phyloP scores from a whole-genome alignment of 1,140 invertebrate species.

The Periplaneta americana region DNA sequence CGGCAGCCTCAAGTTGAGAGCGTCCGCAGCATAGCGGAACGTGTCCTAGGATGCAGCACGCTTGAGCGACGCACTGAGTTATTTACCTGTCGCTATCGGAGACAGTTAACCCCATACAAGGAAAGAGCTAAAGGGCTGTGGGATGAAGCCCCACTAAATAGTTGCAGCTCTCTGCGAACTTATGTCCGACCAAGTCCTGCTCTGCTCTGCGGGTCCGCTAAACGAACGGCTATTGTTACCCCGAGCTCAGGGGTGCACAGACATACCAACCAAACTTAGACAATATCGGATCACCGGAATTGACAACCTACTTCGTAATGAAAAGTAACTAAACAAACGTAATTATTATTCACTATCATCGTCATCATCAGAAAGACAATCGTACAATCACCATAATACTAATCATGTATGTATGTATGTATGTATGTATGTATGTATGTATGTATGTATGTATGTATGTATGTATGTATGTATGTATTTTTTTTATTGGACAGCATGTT shows the following conservation, averaged over 20 bases:
- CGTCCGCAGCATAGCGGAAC: not conserved
- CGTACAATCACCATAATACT: too few relatives aligned
- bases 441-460: too few relatives aligned
- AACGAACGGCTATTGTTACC: not conserved
- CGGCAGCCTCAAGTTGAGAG: not conserved
- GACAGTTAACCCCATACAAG: not conserved
- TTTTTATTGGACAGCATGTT: too few relatives aligned
- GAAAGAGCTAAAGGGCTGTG: not conserved
- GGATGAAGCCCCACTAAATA: not conserved
- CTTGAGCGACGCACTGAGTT: not conserved
- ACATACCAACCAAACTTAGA: too few relatives aligned
- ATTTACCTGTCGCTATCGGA: not conserved
- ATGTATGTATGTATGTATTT: too few relatives aligned
- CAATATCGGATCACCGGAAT: too few relatives aligned
- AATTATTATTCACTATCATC: too few relatives aligned
- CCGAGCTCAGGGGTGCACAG: not conserved
- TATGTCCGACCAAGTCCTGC: not conserved
- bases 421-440: too few relatives aligned
- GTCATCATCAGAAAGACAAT: too few relatives aligned
- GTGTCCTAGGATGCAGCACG: not conserved
- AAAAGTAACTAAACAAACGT: too few relatives aligned
- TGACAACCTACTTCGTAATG: too few relatives aligned
- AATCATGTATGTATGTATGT: too few relatives aligned
- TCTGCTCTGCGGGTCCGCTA: not conserved
- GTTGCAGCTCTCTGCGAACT: not conserved